Evolutionary conservation across 2,797 vertebrate genomes (phyloP).

Genomic region (Pipistrellus pipistrellus): DNA sequence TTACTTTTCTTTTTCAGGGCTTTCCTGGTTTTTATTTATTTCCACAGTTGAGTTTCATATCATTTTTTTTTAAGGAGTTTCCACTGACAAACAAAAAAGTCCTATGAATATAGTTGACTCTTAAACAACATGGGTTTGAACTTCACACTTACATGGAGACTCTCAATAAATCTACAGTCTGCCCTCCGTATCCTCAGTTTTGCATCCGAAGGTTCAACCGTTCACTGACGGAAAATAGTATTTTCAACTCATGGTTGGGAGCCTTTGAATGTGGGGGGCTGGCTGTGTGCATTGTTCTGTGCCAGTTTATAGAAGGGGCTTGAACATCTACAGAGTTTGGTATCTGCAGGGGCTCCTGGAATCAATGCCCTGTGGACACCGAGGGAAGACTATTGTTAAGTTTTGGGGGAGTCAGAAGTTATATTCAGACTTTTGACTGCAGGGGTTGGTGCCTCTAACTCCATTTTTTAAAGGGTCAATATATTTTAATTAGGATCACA

Average conservation of each 20-base stretch:
- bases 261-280: not conserved
- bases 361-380: not conserved
- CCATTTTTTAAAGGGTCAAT: not conserved
- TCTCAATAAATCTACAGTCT: not conserved
- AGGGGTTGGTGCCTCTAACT: not conserved
- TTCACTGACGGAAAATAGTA: not conserved
- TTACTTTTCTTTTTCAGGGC: constrained; percentile 30
- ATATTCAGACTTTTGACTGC: not conserved
- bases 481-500: constrained; percentile 11
- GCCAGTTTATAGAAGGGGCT: not conserved
- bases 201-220: not conserved
- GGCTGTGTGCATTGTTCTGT: not conserved
- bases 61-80: not conserved
- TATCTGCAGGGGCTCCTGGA: not conserved
- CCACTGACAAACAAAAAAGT: not conserved
- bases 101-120: not conserved
- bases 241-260: not conserved
- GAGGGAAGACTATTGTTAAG: not conserved
- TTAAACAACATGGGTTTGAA: not conserved
- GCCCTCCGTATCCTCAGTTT: not conserved
- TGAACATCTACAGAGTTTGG: not conserved
- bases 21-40: constrained; percentile 12
- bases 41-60: constrained; percentile 43
- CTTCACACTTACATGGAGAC: not conserved
- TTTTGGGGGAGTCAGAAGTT: not conserved